These are phyloP conservation scores for Oryzias celebensis DNA, from an alignment of 2,113 vertebrate species.

Conservation along the genomic window DNA sequence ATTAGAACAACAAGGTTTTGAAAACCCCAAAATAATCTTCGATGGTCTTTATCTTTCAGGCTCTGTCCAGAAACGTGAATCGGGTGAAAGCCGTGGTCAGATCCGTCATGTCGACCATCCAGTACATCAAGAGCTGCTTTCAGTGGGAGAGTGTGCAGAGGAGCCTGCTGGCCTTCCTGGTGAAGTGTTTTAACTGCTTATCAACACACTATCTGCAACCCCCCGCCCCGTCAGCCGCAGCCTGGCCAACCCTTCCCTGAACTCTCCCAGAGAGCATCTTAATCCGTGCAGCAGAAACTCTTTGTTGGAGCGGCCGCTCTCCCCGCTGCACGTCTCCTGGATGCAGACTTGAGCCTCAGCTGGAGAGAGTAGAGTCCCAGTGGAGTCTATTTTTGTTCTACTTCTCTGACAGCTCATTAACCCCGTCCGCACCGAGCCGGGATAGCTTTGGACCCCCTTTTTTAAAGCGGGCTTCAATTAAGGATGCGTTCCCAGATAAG, in stretches of 20 bases:
- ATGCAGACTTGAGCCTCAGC: conserved; percentile 66
- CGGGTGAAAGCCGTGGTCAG: conserved; percentile 88
- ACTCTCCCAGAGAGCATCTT: conserved; percentile 58
- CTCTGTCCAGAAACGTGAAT: conserved; percentile 88
- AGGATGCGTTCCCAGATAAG: conserved; percentile 50
- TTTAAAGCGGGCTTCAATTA: conserved; percentile 61
- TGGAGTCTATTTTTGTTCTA: conserved; percentile 67
- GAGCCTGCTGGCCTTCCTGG: conserved; percentile 89
- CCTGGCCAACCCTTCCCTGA: conserved; percentile 54
- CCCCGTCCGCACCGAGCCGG: conserved; percentile 48
- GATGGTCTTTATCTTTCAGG: conserved; percentile 70
- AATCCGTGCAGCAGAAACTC: conserved; percentile 50
- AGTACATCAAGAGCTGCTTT: conserved; percentile 96
- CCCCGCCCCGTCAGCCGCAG: conserved; percentile 36
- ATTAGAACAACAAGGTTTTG: no score
- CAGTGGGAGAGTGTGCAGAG: conserved; percentile 91
- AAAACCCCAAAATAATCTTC: conserved; percentile 1
- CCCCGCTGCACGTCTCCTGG: conserved; percentile 35
- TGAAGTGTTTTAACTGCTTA: conserved; percentile 72
- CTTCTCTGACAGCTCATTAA: conserved; percentile 72
- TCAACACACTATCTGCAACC: conserved; percentile 54
- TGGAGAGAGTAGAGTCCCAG: conserved; percentile 64
- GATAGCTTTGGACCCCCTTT: conserved; percentile 57
- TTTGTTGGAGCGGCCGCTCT: conserved; percentile 42
- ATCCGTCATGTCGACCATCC: conserved; percentile 84